A percentile compares a stretch with the other conserved stretches of the same genome.
Evolutionary conservation across 30 jellyfish, hydroid and myxozoan genomes (phyloP).

Genomic region (Mastigias papua): DNA sequence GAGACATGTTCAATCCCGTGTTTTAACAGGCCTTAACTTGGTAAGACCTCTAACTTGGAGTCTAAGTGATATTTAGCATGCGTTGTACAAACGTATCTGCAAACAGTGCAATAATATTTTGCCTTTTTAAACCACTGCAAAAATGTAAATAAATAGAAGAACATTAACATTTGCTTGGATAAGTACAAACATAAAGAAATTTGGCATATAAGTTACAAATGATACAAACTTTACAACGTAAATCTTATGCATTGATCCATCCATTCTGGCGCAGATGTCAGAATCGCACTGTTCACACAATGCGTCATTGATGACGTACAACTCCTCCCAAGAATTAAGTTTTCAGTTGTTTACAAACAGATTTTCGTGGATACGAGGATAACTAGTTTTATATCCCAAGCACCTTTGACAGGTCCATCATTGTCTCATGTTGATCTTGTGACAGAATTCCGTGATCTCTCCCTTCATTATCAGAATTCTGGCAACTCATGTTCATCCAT

Average conservation of each 20-base stretch:
- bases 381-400: constrained; percentile 12
- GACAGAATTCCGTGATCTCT: constrained; percentile 20
- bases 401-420: constrained; percentile 40
- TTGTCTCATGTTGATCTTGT: constrained; percentile 50
- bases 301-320: constrained; percentile 9
- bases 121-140: too few species aligned
- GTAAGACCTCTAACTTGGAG: too few species aligned
- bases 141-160: too few species aligned
- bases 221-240: background rate
- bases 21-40: too few species aligned
- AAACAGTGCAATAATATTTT: too few species aligned
- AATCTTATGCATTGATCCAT: background rate
- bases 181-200: background rate
- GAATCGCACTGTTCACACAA: background rate
- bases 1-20: too few species aligned
- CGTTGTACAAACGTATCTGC: too few species aligned
- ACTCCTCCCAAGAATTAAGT: background rate
- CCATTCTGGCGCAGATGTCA: background rate
- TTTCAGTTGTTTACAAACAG: background rate
- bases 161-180: background rate
- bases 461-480: background rate
- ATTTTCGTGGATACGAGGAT: background rate
- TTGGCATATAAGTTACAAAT: background rate
- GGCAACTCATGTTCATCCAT: constrained; percentile 64
- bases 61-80: too few species aligned